Evolutionary conservation across 2,113 vertebrate genomes (phyloP).

Genomic region (Charina bottae): DNA sequence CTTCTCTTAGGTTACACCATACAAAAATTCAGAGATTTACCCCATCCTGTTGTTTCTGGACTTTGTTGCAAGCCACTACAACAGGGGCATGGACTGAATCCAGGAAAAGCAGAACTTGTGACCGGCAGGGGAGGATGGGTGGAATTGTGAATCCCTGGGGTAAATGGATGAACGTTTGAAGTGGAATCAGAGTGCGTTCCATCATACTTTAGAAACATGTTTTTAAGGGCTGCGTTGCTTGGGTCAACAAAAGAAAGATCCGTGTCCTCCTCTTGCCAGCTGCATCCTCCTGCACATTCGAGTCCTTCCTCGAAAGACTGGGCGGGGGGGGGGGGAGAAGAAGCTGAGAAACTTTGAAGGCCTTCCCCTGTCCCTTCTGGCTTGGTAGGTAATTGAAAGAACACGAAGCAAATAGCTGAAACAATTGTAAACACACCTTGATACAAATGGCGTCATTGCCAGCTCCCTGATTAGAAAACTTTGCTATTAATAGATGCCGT

Average conservation of each 20-base stretch:
- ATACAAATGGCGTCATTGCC: slow-evolving; percentile 71
- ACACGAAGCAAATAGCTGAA: slow-evolving; percentile 74
- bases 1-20: not conserved
- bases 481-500: slow-evolving; percentile 75
- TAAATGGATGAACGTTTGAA: not conserved
- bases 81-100: not conserved
- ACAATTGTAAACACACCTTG: slow-evolving; percentile 80
- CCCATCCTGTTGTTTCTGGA: not conserved
- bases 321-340: rapidly evolving
- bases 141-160: not conserved
- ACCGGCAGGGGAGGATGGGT: not conserved
- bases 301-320: not conserved
- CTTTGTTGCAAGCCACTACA: too few relatives aligned
- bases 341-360: slow-evolving; percentile 68
- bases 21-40: not conserved
- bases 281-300: not conserved
- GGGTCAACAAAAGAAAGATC: not conserved
- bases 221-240: not conserved
- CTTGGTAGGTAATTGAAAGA: slow-evolving; percentile 72
- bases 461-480: slow-evolving; percentile 78
- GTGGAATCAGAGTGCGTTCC: not conserved
- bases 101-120: not conserved
- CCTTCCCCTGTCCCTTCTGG: slow-evolving; percentile 56
- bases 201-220: not conserved
- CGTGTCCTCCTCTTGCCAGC: not conserved